Percentiles rank a stretch among this genome's conserved stretches.
Evolutionary conservation across 2,888 invertebrate species (phyloP).

Genomic region (Cenopis cana): DNA sequence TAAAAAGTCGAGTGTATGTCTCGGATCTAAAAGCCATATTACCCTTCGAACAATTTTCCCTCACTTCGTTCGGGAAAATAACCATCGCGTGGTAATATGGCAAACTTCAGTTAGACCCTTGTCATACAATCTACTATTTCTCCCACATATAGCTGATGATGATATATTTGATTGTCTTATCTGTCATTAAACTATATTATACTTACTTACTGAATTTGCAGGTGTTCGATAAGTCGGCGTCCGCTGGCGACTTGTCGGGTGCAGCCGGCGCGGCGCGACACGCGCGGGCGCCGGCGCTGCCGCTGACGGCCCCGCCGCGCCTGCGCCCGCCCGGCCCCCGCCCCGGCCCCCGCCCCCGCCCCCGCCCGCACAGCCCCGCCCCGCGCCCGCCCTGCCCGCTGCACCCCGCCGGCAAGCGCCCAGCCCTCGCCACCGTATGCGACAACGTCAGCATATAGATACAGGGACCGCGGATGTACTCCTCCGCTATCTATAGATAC

Average conservation of each 20-base stretch:
- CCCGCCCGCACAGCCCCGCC: constrained; percentile 48
- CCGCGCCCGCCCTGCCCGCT: constrained; percentile 64
- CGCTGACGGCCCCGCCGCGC: constrained; percentile 59
- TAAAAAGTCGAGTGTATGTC: no score
- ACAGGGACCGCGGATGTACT: not conserved
- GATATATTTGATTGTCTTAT: no score
- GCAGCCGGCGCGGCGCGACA: constrained; percentile 45
- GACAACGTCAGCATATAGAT: constrained; percentile 70
- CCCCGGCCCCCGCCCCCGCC: constrained; percentile 48
- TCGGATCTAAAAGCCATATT: no score
- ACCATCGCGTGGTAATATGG: no score
- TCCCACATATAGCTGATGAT: no score
- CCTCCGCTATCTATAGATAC: no score
- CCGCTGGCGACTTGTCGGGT: constrained; percentile 62
- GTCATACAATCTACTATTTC: no score
- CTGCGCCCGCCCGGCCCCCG: constrained; percentile 49
- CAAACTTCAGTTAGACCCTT: no score
- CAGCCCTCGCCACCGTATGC: constrained; percentile 70
- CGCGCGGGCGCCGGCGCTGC: constrained; percentile 61
- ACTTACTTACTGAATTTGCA: no score
- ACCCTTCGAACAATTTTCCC: no score
- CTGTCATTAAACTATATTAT: no score
- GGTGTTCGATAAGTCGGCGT: constrained; percentile 75
- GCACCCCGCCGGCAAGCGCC: constrained; percentile 58
- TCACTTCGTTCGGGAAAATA: no score